Base-by-base conservation (phyloP, 2,797 vertebrate genomes). In the Pangasius krempfi region DNA sequence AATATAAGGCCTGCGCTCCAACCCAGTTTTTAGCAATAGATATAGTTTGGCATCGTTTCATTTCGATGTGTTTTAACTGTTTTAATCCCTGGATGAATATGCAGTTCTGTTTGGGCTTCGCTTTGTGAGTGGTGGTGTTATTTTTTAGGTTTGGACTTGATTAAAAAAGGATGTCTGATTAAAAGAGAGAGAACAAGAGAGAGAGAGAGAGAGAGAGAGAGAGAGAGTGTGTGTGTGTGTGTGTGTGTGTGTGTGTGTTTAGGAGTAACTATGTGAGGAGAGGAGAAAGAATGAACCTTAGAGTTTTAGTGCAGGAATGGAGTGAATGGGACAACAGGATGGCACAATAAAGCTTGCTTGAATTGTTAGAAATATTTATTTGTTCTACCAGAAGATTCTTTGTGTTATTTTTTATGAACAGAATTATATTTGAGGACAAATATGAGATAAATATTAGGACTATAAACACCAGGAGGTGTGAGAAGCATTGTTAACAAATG, bases 1-100 rank as follows among this genome's bases (percentile, higher is more conserved):
- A 73, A 88, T 75, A 68, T 78, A 6, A 47, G 52, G 76, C 30
- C 14, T 86, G 70, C 54, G 75, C 82, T 52, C 75, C 66, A 87
- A 78, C 58, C 37, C 37, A 20, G 16, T 25, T 75, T n/a, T 33
- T 70, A 50, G 50, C 30, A 78, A 84, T 87, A 89, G 86, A 72
- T 66, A 76, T 62, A 47, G 30, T 60, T 58, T 80, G 2, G 2
- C 3, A 4, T 7, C 9, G 25, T 64, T 44, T 47, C 3, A 6
- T 40, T n/a, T 14, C 13, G 13, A 82, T 30, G 58, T 82, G 58
- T 62, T 47, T 82, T 40, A 47, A 20, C 1, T 20, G 54, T 54
- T 54, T 16, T 16, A 79, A 73, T 76, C 40, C 16, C 0, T 4
- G 16, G 27, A 50, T 78, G 12, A 52, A 52, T n/a, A 20, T 56